Base-by-base conservation (phyloP, 2,888 invertebrate species). In the Rugalucina vietnamica region DNA sequence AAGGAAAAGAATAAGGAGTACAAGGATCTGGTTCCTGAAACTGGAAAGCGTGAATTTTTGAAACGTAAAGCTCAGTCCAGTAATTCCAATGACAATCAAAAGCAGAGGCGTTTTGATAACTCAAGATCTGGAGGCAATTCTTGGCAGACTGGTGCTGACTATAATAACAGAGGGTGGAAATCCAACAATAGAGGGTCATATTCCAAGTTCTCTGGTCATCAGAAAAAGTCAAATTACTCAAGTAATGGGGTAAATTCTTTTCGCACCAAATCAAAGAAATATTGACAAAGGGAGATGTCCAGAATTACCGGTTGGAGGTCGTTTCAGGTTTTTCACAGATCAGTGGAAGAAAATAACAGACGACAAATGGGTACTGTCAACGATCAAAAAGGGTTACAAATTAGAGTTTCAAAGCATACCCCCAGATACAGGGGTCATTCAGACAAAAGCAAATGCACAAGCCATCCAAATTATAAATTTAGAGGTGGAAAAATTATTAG, bases 221-320 rank as follows among this genome's bases (percentile, higher is more conserved):
- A 60, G 27, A 39, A 10, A 5, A n/a, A 54, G 50, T 39, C 37
- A 69, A 43, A 36, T 27, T 12, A 50, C 37, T 39, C 37, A 69
- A 43, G 18, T 27, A n/a, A 50, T 50, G 24, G 34, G 73, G 74
- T 74, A 70, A 54, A 54, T 76, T 69, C 54, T 81, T 76, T 76
- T 81, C 81, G 81, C 21, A 24, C 14, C 37, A 34, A 54, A 71
- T 49, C 43, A 72, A 83, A 65, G 36, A 72, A 37, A 76, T 39
- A n/a, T 57, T 5, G 43, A 76, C 27, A 29, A 70, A 32, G 8
- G 43, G 29, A 18, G 24, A 21, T n/a, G n/a, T n/a, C 80, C 82
- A 24, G 81, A 86, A 75, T 81, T 86, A 86, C 83, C 79, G 29
- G 82, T 81, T 8, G 81, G 81, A 29, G 83, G 81, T 60, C 69